These are phyloP conservation scores for Lepus townsendii DNA, from an alignment of 2,797 vertebrate species.

Conservation along the genomic window DNA sequence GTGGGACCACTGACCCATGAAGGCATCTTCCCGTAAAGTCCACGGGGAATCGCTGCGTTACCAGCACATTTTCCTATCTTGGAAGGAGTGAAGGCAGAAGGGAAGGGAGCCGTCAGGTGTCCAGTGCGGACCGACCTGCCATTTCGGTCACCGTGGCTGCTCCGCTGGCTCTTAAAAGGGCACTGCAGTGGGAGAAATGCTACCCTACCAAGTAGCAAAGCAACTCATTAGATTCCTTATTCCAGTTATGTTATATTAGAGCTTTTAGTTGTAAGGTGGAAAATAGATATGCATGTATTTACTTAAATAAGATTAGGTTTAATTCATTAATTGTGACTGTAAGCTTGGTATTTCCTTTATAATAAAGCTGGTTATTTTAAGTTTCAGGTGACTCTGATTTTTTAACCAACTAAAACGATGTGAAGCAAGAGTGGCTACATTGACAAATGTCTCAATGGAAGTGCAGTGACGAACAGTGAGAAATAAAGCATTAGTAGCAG, in stretches of 20 bases:
- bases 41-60: not conserved
- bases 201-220: not conserved
- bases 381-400: constrained; percentile 37
- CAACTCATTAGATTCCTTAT: not conserved
- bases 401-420: constrained; percentile 34
- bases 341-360: constrained; percentile 65
- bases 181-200: not conserved
- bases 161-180: not conserved
- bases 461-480: not conserved
- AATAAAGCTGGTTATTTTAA: constrained; percentile 37
- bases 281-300: not conserved
- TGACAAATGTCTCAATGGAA: constrained; percentile 11
- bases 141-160: not conserved
- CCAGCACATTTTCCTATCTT: not conserved
- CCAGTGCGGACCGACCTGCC: not conserved
- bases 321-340: constrained; percentile 42
- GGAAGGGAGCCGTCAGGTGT: not conserved
- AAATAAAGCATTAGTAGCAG: constrained; percentile 10
- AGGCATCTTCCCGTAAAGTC: not conserved
- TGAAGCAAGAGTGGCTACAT: not conserved
- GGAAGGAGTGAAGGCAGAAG: not conserved
- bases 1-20: not conserved
- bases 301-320: constrained; percentile 58
- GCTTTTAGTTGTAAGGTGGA: constrained; percentile 23
- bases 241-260: not conserved